Conservation (phyloP, 2,113 vertebrate genomes). For the Xenotilapia flavipinnis region DNA sequence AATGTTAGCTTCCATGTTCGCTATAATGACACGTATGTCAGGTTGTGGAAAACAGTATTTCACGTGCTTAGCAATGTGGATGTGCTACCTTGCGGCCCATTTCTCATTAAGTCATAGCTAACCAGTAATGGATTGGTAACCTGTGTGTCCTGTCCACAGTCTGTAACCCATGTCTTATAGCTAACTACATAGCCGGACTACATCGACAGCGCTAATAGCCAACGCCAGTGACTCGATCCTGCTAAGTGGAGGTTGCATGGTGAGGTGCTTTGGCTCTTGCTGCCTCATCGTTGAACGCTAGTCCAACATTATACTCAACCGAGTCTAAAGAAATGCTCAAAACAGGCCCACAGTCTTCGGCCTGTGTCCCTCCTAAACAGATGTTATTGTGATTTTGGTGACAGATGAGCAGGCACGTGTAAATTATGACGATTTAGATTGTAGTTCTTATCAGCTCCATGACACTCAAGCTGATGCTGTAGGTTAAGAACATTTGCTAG, state of each 20-base stretch:
- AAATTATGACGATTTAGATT: background rate
- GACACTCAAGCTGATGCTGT: background rate
- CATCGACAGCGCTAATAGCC: background rate
- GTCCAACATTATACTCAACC: background rate
- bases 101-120: constrained; percentile 4
- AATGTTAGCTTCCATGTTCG: background rate
- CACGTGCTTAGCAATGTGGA: background rate
- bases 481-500: background rate
- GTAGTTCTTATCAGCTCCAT: constrained; percentile 11
- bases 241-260: background rate
- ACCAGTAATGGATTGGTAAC: background rate
- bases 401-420: background rate
- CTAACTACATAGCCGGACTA: background rate
- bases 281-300: background rate
- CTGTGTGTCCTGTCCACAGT: background rate
- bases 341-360: background rate
- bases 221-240: background rate
- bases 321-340: background rate
- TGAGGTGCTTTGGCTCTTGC: background rate
- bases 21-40: constrained; percentile 3
- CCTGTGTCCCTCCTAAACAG: background rate
- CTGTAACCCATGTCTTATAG: background rate
- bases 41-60: background rate
- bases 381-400: background rate
- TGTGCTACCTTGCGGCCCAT: constrained; percentile 28